A percentile compares a stretch with the other conserved stretches of the same genome.
Conservation (phyloP, 2,797 vertebrate genomes). For the Sebastes alutus region DNA sequence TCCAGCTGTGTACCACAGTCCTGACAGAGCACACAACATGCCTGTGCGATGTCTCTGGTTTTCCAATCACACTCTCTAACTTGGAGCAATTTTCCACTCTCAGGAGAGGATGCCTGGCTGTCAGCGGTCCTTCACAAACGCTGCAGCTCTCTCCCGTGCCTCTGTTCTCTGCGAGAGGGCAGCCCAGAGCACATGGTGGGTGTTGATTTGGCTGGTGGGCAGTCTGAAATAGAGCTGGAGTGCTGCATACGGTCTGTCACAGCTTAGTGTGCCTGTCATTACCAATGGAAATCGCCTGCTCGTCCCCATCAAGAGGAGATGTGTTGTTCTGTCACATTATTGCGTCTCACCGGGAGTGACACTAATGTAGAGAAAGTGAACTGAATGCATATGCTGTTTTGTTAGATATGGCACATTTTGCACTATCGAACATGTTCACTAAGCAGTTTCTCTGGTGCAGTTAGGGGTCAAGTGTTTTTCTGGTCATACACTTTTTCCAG, state of each 20-base stretch:
- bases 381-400: neutral
- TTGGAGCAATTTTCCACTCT: constrained; percentile 50
- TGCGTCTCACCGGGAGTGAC: neutral
- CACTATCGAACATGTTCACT: neutral
- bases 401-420: constrained; percentile 9
- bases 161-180: constrained; percentile 52
- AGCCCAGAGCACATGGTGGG: constrained; percentile 63
- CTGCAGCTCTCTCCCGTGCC: constrained; percentile 41
- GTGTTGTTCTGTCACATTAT: constrained; percentile 10
- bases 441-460: constrained; percentile 10
- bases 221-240: constrained; percentile 62
- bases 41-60: constrained; percentile 26
- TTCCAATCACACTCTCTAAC: constrained; percentile 40
- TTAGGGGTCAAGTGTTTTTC: constrained; percentile 21
- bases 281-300: constrained; percentile 39
- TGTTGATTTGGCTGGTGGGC: constrained; percentile 63
- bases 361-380: neutral
- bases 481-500: constrained; percentile 12
- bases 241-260: constrained; percentile 57
- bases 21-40: constrained; percentile 34
- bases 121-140: constrained; percentile 54
- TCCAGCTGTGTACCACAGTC: constrained; percentile 25
- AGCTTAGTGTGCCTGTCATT: constrained; percentile 43
- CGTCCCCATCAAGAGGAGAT: constrained; percentile 18
- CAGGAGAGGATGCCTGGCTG: constrained; percentile 51